Percentiles rank a stretch among this genome's conserved stretches.
Conservation (phyloP, 2,113 vertebrate genomes). For the Mionectes macconnelli region DNA sequence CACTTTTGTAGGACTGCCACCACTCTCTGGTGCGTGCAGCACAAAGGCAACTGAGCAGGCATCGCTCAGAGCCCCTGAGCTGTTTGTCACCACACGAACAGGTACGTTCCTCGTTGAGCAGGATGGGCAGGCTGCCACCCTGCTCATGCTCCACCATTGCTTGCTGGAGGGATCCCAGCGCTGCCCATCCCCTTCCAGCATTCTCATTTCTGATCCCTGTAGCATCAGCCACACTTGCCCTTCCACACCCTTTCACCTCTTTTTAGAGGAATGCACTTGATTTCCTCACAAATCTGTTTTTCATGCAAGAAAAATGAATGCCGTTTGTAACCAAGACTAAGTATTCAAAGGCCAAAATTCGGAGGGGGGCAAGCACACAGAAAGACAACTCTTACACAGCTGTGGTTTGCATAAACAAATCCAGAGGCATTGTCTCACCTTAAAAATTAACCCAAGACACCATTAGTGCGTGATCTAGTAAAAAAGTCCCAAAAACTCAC, state of each 20-base stretch:
- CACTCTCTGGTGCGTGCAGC: not conserved
- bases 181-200: not conserved
- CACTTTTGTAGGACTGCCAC: not conserved
- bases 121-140: not conserved
- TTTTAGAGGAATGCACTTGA: not conserved
- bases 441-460: not conserved
- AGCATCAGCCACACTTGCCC: accelerated
- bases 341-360: not conserved
- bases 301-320: not conserved
- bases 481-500: not conserved
- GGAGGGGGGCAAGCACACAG: not conserved
- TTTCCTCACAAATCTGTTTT: not conserved
- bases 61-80: accelerated
- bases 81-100: too few species aligned
- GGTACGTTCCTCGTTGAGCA: accelerated
- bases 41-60: not conserved
- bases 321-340: not conserved
- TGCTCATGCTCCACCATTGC: accelerated
- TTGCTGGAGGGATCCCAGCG: not conserved
- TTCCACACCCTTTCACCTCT: not conserved
- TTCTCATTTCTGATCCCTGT: not conserved
- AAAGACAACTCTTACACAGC: not conserved
- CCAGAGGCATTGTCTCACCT: not conserved
- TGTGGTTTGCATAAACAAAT: accelerated
- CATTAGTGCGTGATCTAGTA: not conserved